Conservation (phyloP, 2,113 vertebrate species). For the Pyrgilauda ruficollis region DNA sequence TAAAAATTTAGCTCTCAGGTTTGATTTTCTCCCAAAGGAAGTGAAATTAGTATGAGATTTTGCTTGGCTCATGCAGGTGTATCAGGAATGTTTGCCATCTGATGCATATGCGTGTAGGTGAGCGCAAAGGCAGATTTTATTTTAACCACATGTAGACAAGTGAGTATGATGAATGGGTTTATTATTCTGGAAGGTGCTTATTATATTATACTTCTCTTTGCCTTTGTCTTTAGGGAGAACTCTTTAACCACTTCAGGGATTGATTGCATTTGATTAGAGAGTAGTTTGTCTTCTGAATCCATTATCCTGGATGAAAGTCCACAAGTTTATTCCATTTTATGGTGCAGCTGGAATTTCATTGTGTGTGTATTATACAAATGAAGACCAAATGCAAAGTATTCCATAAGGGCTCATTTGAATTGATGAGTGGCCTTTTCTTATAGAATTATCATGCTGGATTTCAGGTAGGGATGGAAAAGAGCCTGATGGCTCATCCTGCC, state of each 20-base stretch:
- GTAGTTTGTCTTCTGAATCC: constrained; percentile 10
- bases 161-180: constrained; percentile 40
- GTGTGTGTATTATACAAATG: background rate
- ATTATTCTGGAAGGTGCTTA: constrained; percentile 44
- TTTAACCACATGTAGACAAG: background rate
- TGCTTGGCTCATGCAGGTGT: background rate
- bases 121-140: background rate
- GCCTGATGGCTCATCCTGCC: background rate
- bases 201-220: constrained; percentile 16
- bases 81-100: background rate
- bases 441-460: background rate
- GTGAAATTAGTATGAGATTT: background rate
- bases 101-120: background rate
- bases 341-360: background rate
- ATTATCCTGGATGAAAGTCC: background rate
- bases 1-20: background rate
- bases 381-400: background rate
- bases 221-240: constrained; percentile 37
- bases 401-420: background rate
- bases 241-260: constrained; percentile 43
- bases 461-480: background rate
- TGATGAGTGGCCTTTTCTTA: background rate
- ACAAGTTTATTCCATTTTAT: background rate
- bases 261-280: constrained; percentile 47
- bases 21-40: background rate